Evolutionary conservation across 2,888 invertebrate species (phyloP), one percentile per base, ranked within the genome.

Genomic region (Balanococcus diminutus): DNA sequence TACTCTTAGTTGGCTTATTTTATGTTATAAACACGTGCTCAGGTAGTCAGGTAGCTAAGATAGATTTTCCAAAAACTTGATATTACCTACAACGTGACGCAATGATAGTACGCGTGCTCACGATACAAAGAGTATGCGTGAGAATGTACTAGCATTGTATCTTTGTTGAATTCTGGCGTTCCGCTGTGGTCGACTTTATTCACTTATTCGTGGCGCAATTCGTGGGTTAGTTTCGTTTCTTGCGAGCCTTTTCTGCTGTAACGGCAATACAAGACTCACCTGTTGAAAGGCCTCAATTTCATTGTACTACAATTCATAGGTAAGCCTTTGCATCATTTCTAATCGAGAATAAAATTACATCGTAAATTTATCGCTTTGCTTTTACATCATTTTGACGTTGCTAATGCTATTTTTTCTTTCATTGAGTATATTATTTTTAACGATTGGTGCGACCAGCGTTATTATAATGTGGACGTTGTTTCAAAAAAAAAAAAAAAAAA

Each of bases 201-300:
- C 75, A 79, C 75, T 79, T 79, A 79, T 79, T 79, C 36, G 75
- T 79, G 75, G 75, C 75, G 75, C 75, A 79, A 36, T 79, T 79
- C 75, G 75, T 28, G 75, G 75, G 75, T 79, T 79, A 79, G 75
- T 79, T 79, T 79, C 75, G 75, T 79, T 79, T 79, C 36, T 79
- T 79, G 36, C 32, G 32, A 36, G 36, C 32, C 36, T 36, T 79
- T 79, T 79, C 32, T 36, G 75, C 36, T 79, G 75, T 36, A 79
- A 79, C 75, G 75, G 75, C 9, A 79, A 79, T 79, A 19, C n/a
- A 79, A n/a, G 36, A 79, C 36, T 79, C 75, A 79, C 75, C 75
- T 79, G 75, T 79, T 79, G 75, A 79, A 79, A 79, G 36, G 75
- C 75, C 36, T 79, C 75, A 79, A 79, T 79, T 36, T 36, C 75